Base-by-base conservation (phyloP, 2,888 invertebrate genomes). In the Eupithecia centaureata region DNA sequence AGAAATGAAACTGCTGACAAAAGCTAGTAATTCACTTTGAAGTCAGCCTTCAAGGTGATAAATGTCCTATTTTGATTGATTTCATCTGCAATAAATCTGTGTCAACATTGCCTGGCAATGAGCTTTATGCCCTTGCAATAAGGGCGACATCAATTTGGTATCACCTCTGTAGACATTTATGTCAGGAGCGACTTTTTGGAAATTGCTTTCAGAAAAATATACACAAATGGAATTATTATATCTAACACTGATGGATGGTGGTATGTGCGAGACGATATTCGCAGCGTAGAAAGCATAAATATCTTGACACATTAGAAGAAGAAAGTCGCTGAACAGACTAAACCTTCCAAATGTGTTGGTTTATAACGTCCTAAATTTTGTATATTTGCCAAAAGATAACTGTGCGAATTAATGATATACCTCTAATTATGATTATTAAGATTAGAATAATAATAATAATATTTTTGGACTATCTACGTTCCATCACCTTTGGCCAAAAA, bases 221-320 rank as follows among this genome's bases (percentile, higher is more conserved):
- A 63, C 38, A 57, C 80, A 78, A 77, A 82, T 79, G 78, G 77
- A 77, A 83, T 59, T 65, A 64, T 68, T 52, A 42, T 30, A 56
- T 33, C 54, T 62, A 56, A 56, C 47, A 27, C 47, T 63, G 62
- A 62, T 65, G 38, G 64, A 68, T 68, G 56, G 51, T n/a, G 38
- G 38, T 58, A 28, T 52, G 47, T 47, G 47, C 10, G 22, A 47
- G 18, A 47, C 22, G 47, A 22, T 12, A 22, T 22, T 18, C 12
- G 47, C 18, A 12, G 22, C 18, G 18, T 18, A 22, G 18, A 47
- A 22, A 47, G 22, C 47, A 47, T 47, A 47, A 47, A 47, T 47
- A 47, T 47, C 47, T 47, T 0, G 10, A 12, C 22, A 22, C 1
- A 12, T 3, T 47, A n/a, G 12, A 47, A 22, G 18, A 22, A 8